Base-by-base conservation (phyloP, 2,113 vertebrate species). In the Chrysemys picta region DNA sequence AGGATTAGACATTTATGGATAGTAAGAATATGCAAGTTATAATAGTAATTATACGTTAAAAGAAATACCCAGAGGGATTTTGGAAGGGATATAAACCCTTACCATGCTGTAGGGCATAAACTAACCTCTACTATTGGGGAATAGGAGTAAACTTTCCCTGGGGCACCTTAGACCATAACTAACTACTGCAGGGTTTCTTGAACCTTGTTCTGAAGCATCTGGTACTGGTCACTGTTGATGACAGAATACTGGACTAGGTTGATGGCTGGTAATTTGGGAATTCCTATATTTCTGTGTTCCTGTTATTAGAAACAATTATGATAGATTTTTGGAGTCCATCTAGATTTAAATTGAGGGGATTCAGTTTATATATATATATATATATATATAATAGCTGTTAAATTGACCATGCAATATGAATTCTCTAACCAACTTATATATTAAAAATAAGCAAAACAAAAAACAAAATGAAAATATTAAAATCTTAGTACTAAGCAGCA, bases 81-180 rank as follows among this genome's bases (percentile, higher is more conserved):
- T 88, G 75, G 72, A 85, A 65, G 86, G 38, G 14, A 95, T 57
- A 78, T 59, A 95, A 87, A 56, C 57, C 85, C 49, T 88, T 50
- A 2, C 17, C 14, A 38, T 75, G 83, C 84, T 81, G 80, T 82
- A 85, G 95, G 87, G 86, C 89, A 83, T 89, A 27, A 85, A 89
- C 80, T 88, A 94, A 80, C 69, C 47, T 17, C 62, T 94, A 90
- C 94, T 95, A 3, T 91, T 96, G 94, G 82, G 92, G 93, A 91
- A 80, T 4, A 25, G 96, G 94, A 96, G 93, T 85, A 91, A 91
- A 90, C 92, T 97, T 97, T 94, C 95, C 91, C 88, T 2, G 42
- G 94, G 89, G 88, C 49, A 83, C 94, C 84, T 93, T 89, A 49
- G 76, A 35, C 95, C 95, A 96, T 96, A 94, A 95, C 93, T 92